These are phyloP conservation scores for Strigamia maritima DNA, from an alignment of 2,888 invertebrate genomes.

Conservation along the genomic window DNA sequence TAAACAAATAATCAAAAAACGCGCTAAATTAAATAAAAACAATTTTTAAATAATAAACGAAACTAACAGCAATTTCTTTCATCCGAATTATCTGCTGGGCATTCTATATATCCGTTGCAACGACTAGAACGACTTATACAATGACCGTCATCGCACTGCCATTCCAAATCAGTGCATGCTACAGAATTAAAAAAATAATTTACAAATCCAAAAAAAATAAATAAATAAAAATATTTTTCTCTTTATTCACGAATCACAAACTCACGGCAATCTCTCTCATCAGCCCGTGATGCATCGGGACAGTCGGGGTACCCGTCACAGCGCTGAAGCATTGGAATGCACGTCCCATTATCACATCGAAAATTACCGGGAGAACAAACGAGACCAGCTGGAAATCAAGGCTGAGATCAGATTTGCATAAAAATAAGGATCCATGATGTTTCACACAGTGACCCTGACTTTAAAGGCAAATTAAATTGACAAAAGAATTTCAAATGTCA, in stretches of 20 bases:
- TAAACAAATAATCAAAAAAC: background rate
- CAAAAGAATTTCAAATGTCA: slow-evolving; percentile 8
- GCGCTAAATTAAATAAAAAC: background rate
- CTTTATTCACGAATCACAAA: background rate
- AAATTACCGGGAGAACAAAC: slow-evolving; percentile 44
- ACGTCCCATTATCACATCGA: slow-evolving; percentile 52
- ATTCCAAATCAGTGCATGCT: slow-evolving; percentile 46
- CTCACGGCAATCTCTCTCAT: slow-evolving; percentile 50
- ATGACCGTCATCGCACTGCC: slow-evolving; percentile 31
- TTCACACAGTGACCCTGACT: background rate
- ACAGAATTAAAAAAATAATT: background rate
- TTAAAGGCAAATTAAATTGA: background rate
- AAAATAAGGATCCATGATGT: background rate
- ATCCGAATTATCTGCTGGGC: slow-evolving; percentile 46
- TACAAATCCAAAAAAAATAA: background rate
- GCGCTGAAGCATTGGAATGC: slow-evolving; percentile 48
- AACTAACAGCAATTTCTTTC: slow-evolving; percentile 41
- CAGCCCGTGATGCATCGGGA: slow-evolving; percentile 48
- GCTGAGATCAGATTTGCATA: slow-evolving; percentile 45
- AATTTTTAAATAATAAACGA: background rate
- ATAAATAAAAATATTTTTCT: background rate
- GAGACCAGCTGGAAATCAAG: slow-evolving; percentile 22
- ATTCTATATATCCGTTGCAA: slow-evolving; percentile 46
- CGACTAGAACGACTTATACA: background rate
- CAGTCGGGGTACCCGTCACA: slow-evolving; percentile 51